Evolutionary conservation across 2,113 vertebrate genomes (phyloP).

Genomic region (Fregetta grallaria): DNA sequence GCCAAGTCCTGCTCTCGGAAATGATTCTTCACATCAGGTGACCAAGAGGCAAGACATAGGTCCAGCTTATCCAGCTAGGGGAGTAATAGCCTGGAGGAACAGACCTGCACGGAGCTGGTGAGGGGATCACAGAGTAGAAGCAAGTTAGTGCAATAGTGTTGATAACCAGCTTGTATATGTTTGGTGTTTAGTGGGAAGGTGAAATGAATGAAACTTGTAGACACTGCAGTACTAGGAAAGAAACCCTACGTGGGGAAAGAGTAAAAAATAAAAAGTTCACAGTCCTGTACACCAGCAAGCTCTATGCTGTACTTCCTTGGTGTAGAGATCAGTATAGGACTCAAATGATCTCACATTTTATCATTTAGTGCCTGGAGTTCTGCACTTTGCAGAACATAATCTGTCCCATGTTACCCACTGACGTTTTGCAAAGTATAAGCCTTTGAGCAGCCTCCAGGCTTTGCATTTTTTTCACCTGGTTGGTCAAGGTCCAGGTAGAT

Average conservation of each 20-base stretch:
- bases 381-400: not conserved
- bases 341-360: not conserved
- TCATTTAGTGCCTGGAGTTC: not conserved
- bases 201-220: not conserved
- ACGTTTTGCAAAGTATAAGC: not conserved
- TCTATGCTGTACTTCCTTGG: not conserved
- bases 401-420: not conserved
- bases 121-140: not conserved
- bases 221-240: no score
- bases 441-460: not conserved
- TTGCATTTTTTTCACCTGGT: not conserved
- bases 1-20: not conserved
- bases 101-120: not conserved
- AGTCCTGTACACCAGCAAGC: not conserved
- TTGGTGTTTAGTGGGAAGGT: not conserved
- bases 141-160: not conserved
- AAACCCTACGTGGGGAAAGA: rapidly evolving
- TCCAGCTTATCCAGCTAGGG: not conserved
- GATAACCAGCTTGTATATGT: not conserved
- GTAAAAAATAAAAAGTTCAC: not conserved
- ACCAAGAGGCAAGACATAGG: not conserved
- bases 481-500: not conserved
- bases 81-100: not conserved
- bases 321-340: not conserved
- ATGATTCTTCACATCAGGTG: not conserved